Base-by-base conservation (phyloP, 1,140 invertebrate genomes). In the Copidosoma floridanum region DNA sequence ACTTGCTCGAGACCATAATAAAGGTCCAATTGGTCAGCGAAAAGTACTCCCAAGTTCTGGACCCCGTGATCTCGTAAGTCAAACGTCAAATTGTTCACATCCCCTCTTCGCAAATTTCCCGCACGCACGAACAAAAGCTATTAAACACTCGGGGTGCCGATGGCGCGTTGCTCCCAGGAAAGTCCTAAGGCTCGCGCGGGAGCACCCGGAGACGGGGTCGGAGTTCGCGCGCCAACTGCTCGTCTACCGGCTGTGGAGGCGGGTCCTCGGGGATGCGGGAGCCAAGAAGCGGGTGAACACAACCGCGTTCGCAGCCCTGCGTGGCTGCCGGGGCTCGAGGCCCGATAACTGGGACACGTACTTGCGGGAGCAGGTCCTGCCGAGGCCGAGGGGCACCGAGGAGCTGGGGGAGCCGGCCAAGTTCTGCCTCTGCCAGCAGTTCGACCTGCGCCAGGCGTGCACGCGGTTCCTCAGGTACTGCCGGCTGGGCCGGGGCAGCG, bases 151-250 rank as follows among this genome's bases (percentile, higher is more conserved):
- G n/a, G n/a, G n/a, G n/a, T n/a, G n/a, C n/a, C n/a, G n/a, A n/a
- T n/a, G n/a, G n/a, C 27, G 11, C 51, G 48, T 55, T 61, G 32
- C 46, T 18, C 69, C 35, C 57, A 81, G 78, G 54, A 79, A 77
- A 71, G 64, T 77, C 64, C 68, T 76, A 18, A 71, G 69, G 50
- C 68, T 57, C 51, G 69, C 77, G 62, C 69, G 69, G 14, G 26
- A 56, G 11, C 66, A 72, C 64, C 76, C 76, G 29, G 64, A 71
- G 35, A 69, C 66, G 46, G 68, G 68, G 46, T 57, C 65, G 12
- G 75, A 78, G 72, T 81, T 76, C 56, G 66, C 75, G 51, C 70
- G 79, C 44, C 79, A 75, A 27, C 66, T 81, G 61, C 68, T 81
- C 5, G 68, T 73, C 56, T 79, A 73, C 65, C 71, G 72, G 53